These are phyloP conservation scores for Xestoiulus laeticollis DNA, from an alignment of 2,888 invertebrate genomes.

Conservation along the genomic window DNA sequence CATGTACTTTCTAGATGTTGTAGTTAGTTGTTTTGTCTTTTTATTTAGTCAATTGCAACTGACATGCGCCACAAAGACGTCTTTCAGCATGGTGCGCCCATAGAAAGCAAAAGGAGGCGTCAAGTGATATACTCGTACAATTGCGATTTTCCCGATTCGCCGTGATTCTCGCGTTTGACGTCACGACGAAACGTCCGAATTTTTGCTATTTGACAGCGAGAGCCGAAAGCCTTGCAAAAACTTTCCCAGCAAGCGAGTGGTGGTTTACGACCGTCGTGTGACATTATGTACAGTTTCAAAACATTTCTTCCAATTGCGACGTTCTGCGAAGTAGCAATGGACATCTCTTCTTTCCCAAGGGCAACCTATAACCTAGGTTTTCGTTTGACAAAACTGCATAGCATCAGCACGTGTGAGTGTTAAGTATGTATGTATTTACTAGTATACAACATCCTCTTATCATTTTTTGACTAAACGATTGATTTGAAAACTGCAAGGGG, in stretches of 20 bases:
- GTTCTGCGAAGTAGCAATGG: neutral
- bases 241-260: neutral
- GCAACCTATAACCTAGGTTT: neutral
- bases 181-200: neutral
- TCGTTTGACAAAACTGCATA: neutral
- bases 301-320: neutral
- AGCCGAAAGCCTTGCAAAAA: neutral
- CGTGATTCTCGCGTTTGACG: neutral
- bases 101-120: neutral
- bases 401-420: neutral
- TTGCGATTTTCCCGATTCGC: neutral
- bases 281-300: neutral
- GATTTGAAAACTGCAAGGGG: no score
- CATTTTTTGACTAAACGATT: neutral
- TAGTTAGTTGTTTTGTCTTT: neutral
- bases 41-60: constrained; percentile 31
- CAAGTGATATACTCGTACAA: neutral
- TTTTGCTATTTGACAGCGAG: neutral
- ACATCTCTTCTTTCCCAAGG: neutral
- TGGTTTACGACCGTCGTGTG: neutral
- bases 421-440: neutral
- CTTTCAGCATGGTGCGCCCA: neutral
- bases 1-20: neutral
- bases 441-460: neutral
- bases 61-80: constrained; percentile 45